These are phyloP conservation scores for Diuraphis noxia DNA, from an alignment of 1,140 invertebrate genomes.

Conservation along the genomic window DNA sequence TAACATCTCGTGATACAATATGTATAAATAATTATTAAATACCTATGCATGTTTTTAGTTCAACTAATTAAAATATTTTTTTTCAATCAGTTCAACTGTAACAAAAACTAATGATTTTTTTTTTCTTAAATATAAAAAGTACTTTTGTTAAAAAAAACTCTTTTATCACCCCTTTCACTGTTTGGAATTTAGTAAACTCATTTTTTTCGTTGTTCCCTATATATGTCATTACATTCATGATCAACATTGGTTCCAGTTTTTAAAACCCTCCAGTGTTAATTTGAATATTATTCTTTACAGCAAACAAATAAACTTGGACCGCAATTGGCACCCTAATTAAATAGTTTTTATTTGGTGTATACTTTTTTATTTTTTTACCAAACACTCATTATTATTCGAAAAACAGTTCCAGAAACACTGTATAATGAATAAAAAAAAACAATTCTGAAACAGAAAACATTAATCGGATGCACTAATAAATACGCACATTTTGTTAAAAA, in stretches of 20 bases:
- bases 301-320: conserved; percentile 37
- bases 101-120: conserved; percentile 24
- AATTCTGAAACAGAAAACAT: conserved; percentile 39
- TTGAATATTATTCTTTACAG: conserved; percentile 42
- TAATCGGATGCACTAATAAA: conserved; percentile 53
- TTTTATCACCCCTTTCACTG: conserved; percentile 33
- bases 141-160: neutral
- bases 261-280: conserved; percentile 23
- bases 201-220: neutral
- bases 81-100: neutral
- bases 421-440: conserved; percentile 44
- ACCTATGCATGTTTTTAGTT: neutral
- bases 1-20: neutral
- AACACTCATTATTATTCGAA: conserved; percentile 43
- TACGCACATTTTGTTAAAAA: conserved; percentile 14
- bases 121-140: conserved; percentile 24
- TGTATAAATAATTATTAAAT: too few relatives aligned
- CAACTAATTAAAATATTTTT: neutral
- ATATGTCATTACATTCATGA: neutral
- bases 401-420: conserved; percentile 14
- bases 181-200: neutral
- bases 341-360: conserved; percentile 19
- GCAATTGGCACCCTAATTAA: conserved; percentile 49
- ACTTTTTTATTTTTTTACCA: neutral
- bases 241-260: neutral